A percentile compares a stretch with the other conserved stretches of the same genome.
Evolutionary conservation across 37 sponge, comb jelly and placozoan species (phyloP).

Genomic region (Beroe ovata): DNA sequence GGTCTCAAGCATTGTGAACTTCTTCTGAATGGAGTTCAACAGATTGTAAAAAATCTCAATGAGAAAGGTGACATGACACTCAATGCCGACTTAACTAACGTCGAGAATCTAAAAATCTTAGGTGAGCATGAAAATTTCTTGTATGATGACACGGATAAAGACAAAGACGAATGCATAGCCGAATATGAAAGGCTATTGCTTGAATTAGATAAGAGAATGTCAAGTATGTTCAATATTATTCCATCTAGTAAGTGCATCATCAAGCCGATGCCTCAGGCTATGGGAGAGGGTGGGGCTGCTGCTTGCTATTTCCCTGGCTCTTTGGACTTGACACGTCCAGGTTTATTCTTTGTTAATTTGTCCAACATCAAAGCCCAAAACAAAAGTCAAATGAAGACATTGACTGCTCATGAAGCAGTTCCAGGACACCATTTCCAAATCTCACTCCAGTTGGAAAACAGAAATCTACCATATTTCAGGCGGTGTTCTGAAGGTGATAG

Average conservation of each 20-base stretch:
- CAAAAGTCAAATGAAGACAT: conserved; percentile 58
- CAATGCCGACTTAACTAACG: not conserved
- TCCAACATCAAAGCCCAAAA: conserved; percentile 36
- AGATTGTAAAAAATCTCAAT: conserved; percentile 4
- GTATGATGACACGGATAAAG: conserved; percentile 48
- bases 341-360: conserved; percentile 39
- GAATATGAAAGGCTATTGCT: conserved; percentile 11
- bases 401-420: conserved; percentile 45
- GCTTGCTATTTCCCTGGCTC: conserved; percentile 60
- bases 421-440: conserved; percentile 57
- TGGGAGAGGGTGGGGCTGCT: conserved; percentile 45
- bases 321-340: conserved; percentile 37
- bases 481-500: not conserved
- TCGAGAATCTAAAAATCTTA: conserved; percentile 20
- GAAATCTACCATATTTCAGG: conserved; percentile 28
- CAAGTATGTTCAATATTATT: conserved; percentile 45
- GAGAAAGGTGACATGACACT: conserved; percentile 60
- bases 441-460: conserved; percentile 32
- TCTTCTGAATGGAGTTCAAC: not conserved
- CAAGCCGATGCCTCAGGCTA: conserved; percentile 45
- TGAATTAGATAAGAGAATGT: not conserved
- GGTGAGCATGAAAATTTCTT: conserved; percentile 49
- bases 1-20: not conserved
- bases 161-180: conserved; percentile 1
- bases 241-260: conserved; percentile 39